These are phyloP conservation scores for Lasioglossum pauxillum DNA, from an alignment of 2,888 invertebrate species.

Conservation along the genomic window DNA sequence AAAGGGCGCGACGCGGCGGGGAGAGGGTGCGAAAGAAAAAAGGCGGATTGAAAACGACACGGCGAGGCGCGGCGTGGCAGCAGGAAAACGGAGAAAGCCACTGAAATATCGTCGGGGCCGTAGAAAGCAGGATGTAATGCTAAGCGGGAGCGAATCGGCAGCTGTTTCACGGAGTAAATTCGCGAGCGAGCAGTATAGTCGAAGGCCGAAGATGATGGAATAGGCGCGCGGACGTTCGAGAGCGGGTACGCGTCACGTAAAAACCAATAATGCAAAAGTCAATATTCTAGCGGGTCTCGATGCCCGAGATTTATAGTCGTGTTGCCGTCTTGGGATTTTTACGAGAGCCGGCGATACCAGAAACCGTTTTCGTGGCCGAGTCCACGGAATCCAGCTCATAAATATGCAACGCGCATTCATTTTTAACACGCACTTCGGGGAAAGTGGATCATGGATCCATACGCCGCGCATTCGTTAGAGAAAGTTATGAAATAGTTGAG, in stretches of 20 bases:
- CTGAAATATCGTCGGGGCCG: constrained; percentile 14
- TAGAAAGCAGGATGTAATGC: not conserved
- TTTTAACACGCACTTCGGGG: not conserved
- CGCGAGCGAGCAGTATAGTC: constrained; percentile 1
- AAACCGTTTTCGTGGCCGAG: not conserved
- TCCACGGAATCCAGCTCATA: not conserved
- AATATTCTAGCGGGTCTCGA: constrained; percentile 68
- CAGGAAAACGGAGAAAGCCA: not conserved
- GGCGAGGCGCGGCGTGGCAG: not conserved
- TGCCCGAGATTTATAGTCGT: constrained; percentile 62
- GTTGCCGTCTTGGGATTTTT: constrained; percentile 48
- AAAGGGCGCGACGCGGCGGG: too few species aligned
- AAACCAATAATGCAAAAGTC: constrained; percentile 72
- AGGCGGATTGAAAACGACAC: constrained; percentile 14
- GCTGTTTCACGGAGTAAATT: constrained; percentile 39
- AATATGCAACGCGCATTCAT: not conserved
- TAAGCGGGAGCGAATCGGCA: constrained; percentile 36
- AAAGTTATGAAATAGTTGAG: not conserved
- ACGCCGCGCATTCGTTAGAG: not conserved
- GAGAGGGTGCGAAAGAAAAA: not conserved
- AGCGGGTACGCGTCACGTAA: constrained; percentile 54
- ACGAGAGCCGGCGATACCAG: constrained; percentile 32
- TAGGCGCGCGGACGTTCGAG: constrained; percentile 58
- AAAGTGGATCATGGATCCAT: not conserved
- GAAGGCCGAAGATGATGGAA: constrained; percentile 50